A percentile compares a stretch with the other conserved stretches of the same genome.
Conservation (phyloP, 2,113 vertebrate species). For the Chaetops frenatus region DNA sequence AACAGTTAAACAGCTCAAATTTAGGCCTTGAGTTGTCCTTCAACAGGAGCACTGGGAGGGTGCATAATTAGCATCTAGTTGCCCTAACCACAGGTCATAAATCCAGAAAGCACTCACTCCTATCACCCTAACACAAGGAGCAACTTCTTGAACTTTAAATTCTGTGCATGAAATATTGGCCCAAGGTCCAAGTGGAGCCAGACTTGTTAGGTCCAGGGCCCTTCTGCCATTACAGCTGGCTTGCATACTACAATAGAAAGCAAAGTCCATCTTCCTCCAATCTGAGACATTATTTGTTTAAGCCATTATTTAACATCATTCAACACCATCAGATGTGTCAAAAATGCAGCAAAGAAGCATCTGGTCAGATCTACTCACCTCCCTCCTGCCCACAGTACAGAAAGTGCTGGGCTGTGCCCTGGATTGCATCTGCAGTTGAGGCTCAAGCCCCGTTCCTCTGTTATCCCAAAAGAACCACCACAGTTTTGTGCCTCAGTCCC, state of each 20-base stretch:
- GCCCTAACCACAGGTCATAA: background rate
- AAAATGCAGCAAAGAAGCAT: background rate
- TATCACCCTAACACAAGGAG: background rate
- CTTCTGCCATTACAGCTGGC: background rate
- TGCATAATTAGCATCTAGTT: background rate
- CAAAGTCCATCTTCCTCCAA: background rate
- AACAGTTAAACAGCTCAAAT: constrained; percentile 4
- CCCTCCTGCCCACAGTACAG: background rate
- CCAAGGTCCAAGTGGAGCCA: background rate
- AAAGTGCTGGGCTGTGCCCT: background rate
- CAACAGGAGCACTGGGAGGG: background rate
- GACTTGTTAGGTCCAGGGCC: background rate
- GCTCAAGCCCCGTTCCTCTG: background rate
- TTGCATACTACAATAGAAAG: rapidly evolving
- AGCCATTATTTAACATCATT: background rate
- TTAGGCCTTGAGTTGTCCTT: background rate
- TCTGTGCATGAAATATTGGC: background rate
- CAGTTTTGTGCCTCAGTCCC: background rate
- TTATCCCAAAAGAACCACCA: background rate
- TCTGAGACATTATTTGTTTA: background rate
- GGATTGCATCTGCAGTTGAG: rapidly evolving
- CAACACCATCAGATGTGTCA: background rate
- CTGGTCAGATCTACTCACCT: background rate
- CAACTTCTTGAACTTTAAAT: background rate
- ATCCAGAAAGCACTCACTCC: background rate